phyloP scores from a whole-genome alignment of 2,113 vertebrate genomes.

The Gasterosteus aculeatus region DNA sequence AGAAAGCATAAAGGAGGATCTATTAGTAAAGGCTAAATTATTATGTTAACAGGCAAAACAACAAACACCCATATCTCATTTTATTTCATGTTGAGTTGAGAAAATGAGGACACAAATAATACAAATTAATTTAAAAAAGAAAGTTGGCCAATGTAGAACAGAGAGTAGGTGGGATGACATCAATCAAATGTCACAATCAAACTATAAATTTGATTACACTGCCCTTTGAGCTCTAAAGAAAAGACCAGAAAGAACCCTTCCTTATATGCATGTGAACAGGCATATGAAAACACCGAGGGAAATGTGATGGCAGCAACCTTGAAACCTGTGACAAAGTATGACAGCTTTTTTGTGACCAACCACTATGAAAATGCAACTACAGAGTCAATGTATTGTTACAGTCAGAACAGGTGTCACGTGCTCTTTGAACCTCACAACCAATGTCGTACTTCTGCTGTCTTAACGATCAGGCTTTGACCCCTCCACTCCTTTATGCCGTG shows the following conservation, averaged over 20 bases:
- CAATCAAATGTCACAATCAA: background rate
- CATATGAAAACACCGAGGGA: background rate
- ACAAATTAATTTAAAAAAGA: background rate
- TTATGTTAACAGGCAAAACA: background rate
- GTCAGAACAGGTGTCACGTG: slow-evolving; percentile 1
- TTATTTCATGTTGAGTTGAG: background rate
- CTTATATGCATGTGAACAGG: background rate
- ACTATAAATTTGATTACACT: background rate
- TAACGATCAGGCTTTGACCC: slow-evolving; percentile 46
- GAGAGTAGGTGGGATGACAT: background rate
- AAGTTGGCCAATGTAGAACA: background rate
- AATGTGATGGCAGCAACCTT: background rate
- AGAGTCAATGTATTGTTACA: background rate
- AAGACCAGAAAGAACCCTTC: background rate
- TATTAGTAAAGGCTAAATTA: background rate
- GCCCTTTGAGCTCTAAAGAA: background rate
- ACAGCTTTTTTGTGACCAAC: background rate
- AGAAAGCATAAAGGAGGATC: background rate
- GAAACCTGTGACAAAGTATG: background rate
- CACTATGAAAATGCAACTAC: slow-evolving; percentile 5
- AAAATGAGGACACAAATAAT: background rate
- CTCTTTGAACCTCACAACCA: background rate
- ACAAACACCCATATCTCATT: background rate
- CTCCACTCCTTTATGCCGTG: slow-evolving; percentile 38
- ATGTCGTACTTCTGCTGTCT: background rate